Conservation (phyloP, 2,888 invertebrate genomes). For the Cheilosia scutellata region DNA sequence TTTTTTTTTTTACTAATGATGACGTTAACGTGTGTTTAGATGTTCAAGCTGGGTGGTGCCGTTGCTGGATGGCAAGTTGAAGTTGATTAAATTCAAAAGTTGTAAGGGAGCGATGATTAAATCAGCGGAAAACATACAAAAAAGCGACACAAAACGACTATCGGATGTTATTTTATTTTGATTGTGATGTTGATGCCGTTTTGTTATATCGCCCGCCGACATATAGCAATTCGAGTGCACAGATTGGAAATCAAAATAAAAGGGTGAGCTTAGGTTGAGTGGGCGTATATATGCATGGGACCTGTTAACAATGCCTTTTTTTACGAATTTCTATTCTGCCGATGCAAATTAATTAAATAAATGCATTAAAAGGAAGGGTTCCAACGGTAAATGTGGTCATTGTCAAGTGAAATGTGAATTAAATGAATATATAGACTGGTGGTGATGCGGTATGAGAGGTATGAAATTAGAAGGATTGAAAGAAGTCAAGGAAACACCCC, state of each 20-base stretch:
- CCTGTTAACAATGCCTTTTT: constrained; percentile 52
- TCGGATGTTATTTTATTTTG: constrained; percentile 58
- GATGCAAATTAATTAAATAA: constrained; percentile 72
- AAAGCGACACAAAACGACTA: constrained; percentile 50
- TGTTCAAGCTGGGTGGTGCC: constrained; percentile 3
- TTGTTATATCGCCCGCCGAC: constrained; percentile 1
- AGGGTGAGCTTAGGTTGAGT: constrained; percentile 50
- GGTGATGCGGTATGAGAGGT: too few relatives aligned
- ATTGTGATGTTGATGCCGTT: constrained; percentile 41
- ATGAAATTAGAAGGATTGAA: too few relatives aligned
- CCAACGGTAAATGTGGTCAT: constrained; percentile 53
- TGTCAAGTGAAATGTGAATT: not conserved
- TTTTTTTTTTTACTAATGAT: constrained; percentile 44
- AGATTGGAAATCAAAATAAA: constrained; percentile 53
- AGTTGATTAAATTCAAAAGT: constrained; percentile 74
- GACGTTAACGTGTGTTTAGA: constrained; percentile 72
- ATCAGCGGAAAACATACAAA: constrained; percentile 71
- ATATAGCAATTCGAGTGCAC: constrained; percentile 34
- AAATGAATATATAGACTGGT: not conserved
- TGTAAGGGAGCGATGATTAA: constrained; percentile 74
- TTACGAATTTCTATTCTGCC: constrained; percentile 39
- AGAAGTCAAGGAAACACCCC: too few relatives aligned
- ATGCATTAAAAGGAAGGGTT: constrained; percentile 62
- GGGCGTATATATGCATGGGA: constrained; percentile 56
- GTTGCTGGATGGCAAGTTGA: constrained; percentile 41